Base-by-base conservation (phyloP, 2,797 vertebrate species). In the Alauda arvensis region DNA sequence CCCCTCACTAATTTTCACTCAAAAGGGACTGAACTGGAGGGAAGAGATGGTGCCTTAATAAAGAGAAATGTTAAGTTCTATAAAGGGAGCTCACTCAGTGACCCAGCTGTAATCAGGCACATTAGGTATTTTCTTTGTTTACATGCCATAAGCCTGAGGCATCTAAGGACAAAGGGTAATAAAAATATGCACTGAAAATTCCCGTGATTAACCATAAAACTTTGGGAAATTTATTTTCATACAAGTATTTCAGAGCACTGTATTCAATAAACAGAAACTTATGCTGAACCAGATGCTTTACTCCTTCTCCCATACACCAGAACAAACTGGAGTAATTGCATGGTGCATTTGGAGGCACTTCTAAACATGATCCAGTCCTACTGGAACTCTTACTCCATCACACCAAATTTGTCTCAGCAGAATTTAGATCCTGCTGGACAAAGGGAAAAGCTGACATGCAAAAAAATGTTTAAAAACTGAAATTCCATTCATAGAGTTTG, bases 191-290 rank as follows among this genome's bases (percentile, higher is more conserved):
- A 70, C 49, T 34, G 31, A 83, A 68, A 79, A 69, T 59, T 53
- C 48, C 26, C 57, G 71, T 16, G 34, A 96, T 93, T 93, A 95
- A 92, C 69, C 60, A 95, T 71, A 87, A 91, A 94, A 85, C 79
- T 84, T 84, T 63, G 29, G 14, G 88, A 95, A 89, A 91, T 79
- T 89, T 90, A 90, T 86, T 94, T 90, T 87, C 80, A 79, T 65
- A 77, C 82, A 95, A 92, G 87, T 69, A 72, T 48, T 95, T 91
- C 48, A 77, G 72, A 91, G 66, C 66, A 88, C 74, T 60, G 8
- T 53, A 34, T 21, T 53, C 33, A 52, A 40, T 21, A 75, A 83
- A 45, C 12, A 85, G 31, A 88, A 92, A 88, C 59, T 77, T 17
- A n/a, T 60, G 48, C 46, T 59, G 69, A 91, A 92, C 69, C 45